Conservation (phyloP, 2,113 vertebrate genomes). For the Scopus umbretta region DNA sequence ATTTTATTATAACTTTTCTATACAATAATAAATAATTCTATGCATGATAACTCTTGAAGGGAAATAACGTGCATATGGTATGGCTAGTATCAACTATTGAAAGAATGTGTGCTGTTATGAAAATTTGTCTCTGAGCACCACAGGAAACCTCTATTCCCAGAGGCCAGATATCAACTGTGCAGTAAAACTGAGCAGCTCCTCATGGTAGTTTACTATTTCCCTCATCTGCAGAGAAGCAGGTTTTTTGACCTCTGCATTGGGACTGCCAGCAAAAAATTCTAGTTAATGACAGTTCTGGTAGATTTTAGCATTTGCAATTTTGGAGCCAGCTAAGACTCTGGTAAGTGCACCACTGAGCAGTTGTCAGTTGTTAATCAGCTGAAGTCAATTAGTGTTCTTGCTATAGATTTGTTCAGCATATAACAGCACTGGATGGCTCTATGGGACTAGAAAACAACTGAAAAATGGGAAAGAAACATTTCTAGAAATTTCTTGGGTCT, state of each 20-base stretch:
- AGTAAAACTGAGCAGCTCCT: neutral
- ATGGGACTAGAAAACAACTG: neutral
- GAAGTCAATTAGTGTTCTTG: slow-evolving; percentile 5
- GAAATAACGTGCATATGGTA: neutral
- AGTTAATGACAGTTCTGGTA: neutral
- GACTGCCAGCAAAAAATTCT: neutral
- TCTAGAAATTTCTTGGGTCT: neutral
- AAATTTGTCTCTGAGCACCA: neutral
- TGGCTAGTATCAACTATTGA: neutral
- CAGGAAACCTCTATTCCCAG: neutral
- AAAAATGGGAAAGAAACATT: neutral
- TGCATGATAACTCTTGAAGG: neutral
- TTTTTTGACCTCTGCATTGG: neutral
- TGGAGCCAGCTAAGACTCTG: neutral
- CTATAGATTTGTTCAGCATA: neutral
- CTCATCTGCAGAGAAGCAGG: neutral
- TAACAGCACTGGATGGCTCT: neutral
- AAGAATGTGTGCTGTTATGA: neutral
- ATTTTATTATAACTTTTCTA: neutral
- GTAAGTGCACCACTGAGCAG: neutral
- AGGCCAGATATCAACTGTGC: neutral
- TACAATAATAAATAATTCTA: slow-evolving; percentile 14
- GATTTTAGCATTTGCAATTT: neutral
- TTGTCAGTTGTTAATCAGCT: slow-evolving; percentile 27
- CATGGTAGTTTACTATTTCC: neutral